Evolutionary conservation across 2,888 invertebrate species (phyloP).

Genomic region (Pachydiplax longipennis): DNA sequence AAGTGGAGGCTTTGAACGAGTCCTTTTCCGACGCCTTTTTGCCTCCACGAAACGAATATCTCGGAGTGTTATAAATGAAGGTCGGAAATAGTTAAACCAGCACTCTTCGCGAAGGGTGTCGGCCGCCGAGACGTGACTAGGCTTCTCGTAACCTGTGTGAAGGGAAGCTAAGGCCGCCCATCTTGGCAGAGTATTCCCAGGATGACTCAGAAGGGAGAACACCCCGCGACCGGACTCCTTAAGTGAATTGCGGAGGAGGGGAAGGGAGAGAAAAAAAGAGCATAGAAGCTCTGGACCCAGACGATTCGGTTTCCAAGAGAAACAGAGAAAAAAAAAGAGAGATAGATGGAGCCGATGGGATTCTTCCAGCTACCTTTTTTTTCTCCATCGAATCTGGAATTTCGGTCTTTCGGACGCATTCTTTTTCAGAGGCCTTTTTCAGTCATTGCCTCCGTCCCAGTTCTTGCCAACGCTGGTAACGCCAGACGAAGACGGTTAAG

Average conservation of each 20-base stretch:
- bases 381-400: background rate
- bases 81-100: background rate
- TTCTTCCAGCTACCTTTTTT: background rate
- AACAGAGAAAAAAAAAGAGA: background rate
- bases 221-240: background rate
- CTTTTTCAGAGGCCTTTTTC: background rate
- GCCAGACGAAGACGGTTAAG: background rate
- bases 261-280: background rate
- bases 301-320: background rate
- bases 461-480: background rate
- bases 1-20: background rate
- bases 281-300: background rate
- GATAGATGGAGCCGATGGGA: background rate
- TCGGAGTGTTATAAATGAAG: background rate
- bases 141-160: background rate
- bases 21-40: background rate
- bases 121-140: background rate
- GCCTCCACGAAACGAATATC: background rate
- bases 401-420: background rate
- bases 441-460: background rate
- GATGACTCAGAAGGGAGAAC: background rate
- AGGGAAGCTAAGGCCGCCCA: background rate
- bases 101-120: background rate
- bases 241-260: background rate
- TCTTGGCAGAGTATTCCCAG: background rate